These are phyloP conservation scores for Corbicula japonica DNA, from an alignment of 2,888 invertebrate genomes.

Conservation along the genomic window DNA sequence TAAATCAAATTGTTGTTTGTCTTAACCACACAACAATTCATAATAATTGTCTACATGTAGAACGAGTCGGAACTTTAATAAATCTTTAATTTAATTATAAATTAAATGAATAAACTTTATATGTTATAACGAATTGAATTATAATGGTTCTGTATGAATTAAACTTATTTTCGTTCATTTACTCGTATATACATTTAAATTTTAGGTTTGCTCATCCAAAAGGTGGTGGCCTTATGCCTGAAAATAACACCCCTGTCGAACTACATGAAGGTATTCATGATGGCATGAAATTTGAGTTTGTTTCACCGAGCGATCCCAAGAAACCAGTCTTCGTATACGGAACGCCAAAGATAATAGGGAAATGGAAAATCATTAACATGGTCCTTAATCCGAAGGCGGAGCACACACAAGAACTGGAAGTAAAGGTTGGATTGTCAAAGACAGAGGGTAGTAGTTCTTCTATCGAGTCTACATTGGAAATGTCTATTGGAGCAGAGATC, in stretches of 20 bases:
- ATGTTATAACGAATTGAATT: too few relatives aligned
- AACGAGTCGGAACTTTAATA: too few relatives aligned
- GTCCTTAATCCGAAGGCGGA: background rate
- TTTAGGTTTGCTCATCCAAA: slow-evolving; percentile 12
- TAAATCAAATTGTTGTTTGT: too few relatives aligned
- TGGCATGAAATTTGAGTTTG: background rate
- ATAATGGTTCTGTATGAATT: too few relatives aligned
- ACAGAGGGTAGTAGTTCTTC: background rate
- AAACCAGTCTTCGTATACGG: slow-evolving; percentile 7
- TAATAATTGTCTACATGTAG: too few relatives aligned
- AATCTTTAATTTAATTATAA: too few relatives aligned
- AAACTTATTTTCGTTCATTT: background rate
- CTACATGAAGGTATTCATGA: background rate
- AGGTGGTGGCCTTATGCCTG: background rate
- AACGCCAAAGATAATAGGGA: background rate
- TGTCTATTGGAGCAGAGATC: background rate
- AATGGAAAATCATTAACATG: too few relatives aligned
- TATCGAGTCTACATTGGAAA: slow-evolving; percentile 1
- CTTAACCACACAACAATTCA: too few relatives aligned
- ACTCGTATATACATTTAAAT: background rate
- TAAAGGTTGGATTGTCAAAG: slow-evolving; percentile 1
- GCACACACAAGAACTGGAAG: background rate
- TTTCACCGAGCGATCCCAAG: background rate
- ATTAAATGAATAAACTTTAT: too few relatives aligned
- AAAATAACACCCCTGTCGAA: background rate